Base-by-base conservation (phyloP, 2,113 vertebrate species). In the Leptocoma aspasia region DNA sequence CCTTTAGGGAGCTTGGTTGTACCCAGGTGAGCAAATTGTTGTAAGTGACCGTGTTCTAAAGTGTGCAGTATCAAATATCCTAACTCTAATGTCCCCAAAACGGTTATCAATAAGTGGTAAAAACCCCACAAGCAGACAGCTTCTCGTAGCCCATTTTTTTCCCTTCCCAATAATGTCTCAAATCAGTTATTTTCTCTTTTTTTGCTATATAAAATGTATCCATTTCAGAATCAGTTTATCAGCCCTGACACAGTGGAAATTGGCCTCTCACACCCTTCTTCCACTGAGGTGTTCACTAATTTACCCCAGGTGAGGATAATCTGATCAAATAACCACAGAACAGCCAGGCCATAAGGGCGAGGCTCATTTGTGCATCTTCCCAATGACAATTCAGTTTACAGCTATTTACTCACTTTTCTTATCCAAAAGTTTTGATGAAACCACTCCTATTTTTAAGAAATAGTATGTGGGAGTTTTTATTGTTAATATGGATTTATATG, bases 151-250 rank as follows among this genome's bases (percentile, higher is more conserved):
- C 41, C 9, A 1, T 18, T 22, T 15, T 27, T 22, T 13, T 16
- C 1, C 10, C 33, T 33, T 35, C n/a, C 11, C 6, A 3, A 8
- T 5, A 27, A 6, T 2, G 2, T 53, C 30, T 52, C 44, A 47
- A 10, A 85, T 19, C 4, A 14, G 6, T 42, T 50, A 9, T 27
- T 11, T 53, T 33, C 35, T 42, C 11, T 5, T 33, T 39, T 27
- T 35, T 27, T 17, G 2, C 13, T 42, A 5, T 3, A 75, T 26
- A 64, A 66, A 75, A 68, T 3, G 0, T 7, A 31, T 5, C 14
- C 0, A 0, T 56, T 41, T 18, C 45, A 27, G 28, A 33, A 57
- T 2, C 27, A 19, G 30, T 10, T 17, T n/a, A 23, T 59, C 35
- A 42, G 30, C 41, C 10, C 42, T 23, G 24, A 8, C 66, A 6